Evolutionary conservation across 1,140 invertebrate genomes (phyloP), one percentile per base, ranked within the genome.

Genomic region (Halyomorpha halys): DNA sequence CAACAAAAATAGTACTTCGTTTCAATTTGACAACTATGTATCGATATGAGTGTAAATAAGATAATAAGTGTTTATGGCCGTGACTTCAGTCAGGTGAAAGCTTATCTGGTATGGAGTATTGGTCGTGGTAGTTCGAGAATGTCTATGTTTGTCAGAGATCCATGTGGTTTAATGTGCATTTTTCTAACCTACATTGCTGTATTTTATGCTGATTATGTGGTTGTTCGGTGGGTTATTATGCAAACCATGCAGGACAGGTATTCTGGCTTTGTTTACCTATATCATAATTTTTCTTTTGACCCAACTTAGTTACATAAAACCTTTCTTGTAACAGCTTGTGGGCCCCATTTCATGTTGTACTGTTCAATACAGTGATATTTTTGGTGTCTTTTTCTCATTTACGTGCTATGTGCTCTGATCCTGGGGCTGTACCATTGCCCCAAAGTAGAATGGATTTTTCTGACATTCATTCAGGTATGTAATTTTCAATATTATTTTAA

Each of bases 141-240:
- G 69, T 68, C 68, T 65, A 65, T 65, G 21, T 67, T 72, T 65
- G 68, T 90, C 60, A 80, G 80, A 68, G 91, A 94, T 81, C 89
- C 90, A 44, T 95, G 91, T 74, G 91, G 91, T 67, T 84, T 94
- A 70, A 81, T 89, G 66, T 94, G 91, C 74, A 82, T 94, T 65
- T 74, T 89, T 61, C 81, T 94, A 65, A 92, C 90, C 15, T 95
- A 94, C 73, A 70, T 81, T 25, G 87, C 88, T 27, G 81, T 95
- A 45, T 81, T 91, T 69, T 94, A 95, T 75, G 91, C 91, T 5
- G 91, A 94, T 76, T 95, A 94, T 80, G 91, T 91, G 51, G 85
- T 94, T 14, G 80, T 91, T 61, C 77, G 83, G 75, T 94, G 91
- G 87, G 84, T 94, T 67, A 82, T 94, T 66, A 74, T 92, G 30